Conservation (phyloP, 2,113 vertebrate species). For the Fulmarus glacialis region DNA sequence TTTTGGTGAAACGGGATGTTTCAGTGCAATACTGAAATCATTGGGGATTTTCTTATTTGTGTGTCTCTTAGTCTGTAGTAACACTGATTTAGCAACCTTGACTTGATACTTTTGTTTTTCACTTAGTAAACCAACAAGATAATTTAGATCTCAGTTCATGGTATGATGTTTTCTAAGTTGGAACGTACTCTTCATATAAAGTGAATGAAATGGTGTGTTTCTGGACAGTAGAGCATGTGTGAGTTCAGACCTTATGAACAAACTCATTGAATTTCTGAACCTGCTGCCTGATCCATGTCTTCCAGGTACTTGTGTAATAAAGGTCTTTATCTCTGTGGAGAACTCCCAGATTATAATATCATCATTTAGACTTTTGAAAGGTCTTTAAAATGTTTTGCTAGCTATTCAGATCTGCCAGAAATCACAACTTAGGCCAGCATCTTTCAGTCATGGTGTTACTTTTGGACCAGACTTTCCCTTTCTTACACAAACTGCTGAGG, state of each 20-base stretch:
- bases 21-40: background rate
- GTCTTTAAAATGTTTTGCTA: background rate
- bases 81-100: background rate
- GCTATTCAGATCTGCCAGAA: constrained; percentile 10
- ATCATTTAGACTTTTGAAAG: constrained; percentile 1
- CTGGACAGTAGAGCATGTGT: background rate
- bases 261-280: background rate
- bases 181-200: accelerated
- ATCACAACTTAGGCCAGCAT: constrained; percentile 2
- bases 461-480: constrained; percentile 65
- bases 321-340: background rate
- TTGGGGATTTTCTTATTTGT: background rate
- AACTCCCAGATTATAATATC: background rate
- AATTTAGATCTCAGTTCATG: background rate
- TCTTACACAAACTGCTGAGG: constrained; percentile 57
- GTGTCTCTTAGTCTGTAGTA: background rate
- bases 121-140: background rate
- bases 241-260: background rate
- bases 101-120: background rate
- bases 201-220: background rate
- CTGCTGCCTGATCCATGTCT: background rate
- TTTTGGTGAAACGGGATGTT: accelerated
- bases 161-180: background rate
- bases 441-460: constrained; percentile 70
- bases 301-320: background rate